Evolutionary conservation across 2,797 vertebrate genomes (phyloP).

Genomic region (Pelobates cultripes): DNA sequence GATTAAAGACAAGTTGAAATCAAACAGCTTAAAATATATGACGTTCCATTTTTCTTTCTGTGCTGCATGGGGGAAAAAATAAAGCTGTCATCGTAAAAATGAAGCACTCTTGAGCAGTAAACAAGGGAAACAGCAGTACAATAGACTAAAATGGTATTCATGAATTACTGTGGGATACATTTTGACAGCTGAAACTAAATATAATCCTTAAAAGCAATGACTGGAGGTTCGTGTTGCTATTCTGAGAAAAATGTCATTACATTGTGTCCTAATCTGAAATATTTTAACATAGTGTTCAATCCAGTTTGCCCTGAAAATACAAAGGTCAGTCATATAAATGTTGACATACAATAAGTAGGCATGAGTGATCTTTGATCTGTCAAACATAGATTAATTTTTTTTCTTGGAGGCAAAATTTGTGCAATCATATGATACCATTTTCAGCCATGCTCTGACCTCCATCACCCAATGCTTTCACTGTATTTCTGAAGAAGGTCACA

Average conservation of each 20-base stretch:
- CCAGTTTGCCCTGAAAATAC: conserved; percentile 14
- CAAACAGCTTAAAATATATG: conserved; percentile 64
- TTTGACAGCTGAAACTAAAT: conserved; percentile 51
- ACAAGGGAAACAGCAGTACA: conserved; percentile 34
- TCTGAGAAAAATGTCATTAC: conserved; percentile 10
- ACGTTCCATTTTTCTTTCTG: conserved; percentile 65
- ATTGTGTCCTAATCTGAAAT: background rate
- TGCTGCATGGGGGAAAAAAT: conserved; percentile 62
- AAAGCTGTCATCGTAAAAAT: conserved; percentile 48
- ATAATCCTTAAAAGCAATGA: conserved; percentile 39
- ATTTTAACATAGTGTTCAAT: conserved; percentile 28
- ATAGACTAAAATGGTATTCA: conserved; percentile 36
- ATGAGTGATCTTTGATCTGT: background rate
- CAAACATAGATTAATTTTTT: background rate
- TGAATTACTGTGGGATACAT: conserved; percentile 31
- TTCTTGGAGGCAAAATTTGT: background rate
- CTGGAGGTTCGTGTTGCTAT: conserved; percentile 2
- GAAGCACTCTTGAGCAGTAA: conserved; percentile 13
- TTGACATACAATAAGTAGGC: background rate
- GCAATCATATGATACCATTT: background rate
- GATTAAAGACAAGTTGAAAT: conserved; percentile 60
- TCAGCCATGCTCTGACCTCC: background rate
- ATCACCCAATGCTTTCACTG: background rate
- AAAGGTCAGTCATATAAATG: background rate
- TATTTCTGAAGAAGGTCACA: background rate